Base-by-base conservation (phyloP, 2,113 vertebrate species). In the Hyperopisus bebe region DNA sequence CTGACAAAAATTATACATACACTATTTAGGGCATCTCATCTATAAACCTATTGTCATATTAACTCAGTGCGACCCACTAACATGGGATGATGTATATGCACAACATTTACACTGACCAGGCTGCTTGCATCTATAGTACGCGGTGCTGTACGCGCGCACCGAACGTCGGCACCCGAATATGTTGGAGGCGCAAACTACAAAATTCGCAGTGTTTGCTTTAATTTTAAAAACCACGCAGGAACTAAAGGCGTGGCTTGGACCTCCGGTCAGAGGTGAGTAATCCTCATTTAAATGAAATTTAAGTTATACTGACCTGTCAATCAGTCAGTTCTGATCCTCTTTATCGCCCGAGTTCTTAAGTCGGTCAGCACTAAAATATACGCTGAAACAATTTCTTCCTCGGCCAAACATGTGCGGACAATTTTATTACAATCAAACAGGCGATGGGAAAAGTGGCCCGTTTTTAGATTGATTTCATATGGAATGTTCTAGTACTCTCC, bases 381-480 rank as follows among this genome's bases (percentile, higher is more conserved):
- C 35, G 42, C 53, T 85, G 53, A 84, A 89, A 62, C 89, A 89
- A 89, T 89, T 85, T 83, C 21, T 83, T 35, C 47, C 50, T 15
- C 24, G 39, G 80, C 89, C 89, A 89, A 89, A 89, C 89, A 89
- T 89, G 46, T 89, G 51, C 46, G 89, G 77, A 39, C 51, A 89
- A 89, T 84, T 89, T 89, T 62, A 89, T 85, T 44, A 84, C 51
- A 89, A 89, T 89, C 80, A 89, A 89, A 89, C 21, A 62, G 53
- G 39, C 21, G 88, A 82, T 19, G 35, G 47, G 51, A 17, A 27
- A 82, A 58, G 39, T 48, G 88, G 74, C 66, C 21, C n/a, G 15
- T 55, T 58, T 44, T 55, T 58, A 89, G 70, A 53, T 83, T 53
- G 46, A 83, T 55, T 89, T 83, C 88, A 55, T 58, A 84, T 84